Percentiles rank a stretch among this genome's conserved stretches.
Evolutionary conservation across 2,797 vertebrate genomes (phyloP).

Genomic region (Lycodopsis pacificus): DNA sequence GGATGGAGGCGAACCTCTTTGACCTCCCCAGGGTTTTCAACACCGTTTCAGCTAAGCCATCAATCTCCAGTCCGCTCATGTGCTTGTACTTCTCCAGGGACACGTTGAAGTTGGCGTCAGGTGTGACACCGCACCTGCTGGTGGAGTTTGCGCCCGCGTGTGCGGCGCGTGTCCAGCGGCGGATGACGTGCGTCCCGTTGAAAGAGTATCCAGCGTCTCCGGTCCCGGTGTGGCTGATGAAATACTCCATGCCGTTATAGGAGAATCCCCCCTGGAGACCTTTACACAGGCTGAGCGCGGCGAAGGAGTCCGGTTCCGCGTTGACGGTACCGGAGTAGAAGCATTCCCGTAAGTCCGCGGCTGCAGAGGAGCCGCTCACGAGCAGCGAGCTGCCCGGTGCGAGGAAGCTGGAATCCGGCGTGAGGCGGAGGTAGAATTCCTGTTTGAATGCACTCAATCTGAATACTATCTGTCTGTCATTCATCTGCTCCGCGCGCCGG

Average conservation of each 20-base stretch:
- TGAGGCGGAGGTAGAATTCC: slow-evolving; percentile 89
- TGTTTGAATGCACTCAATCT: slow-evolving; percentile 91
- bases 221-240: slow-evolving; percentile 84
- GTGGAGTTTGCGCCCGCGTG: slow-evolving; percentile 73
- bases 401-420: slow-evolving; percentile 90
- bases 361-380: slow-evolving; percentile 72
- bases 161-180: slow-evolving; percentile 78
- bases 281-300: slow-evolving; percentile 92
- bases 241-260: slow-evolving; percentile 89
- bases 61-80: slow-evolving; percentile 60
- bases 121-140: slow-evolving; percentile 90
- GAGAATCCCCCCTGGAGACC: slow-evolving; percentile 92
- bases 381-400: slow-evolving; percentile 80
- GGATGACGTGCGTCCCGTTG: slow-evolving; percentile 86
- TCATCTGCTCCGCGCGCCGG: slow-evolving; percentile 59
- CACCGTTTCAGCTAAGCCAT: slow-evolving; percentile 60
- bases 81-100: slow-evolving; percentile 88
- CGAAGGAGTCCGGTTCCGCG: slow-evolving; percentile 89
- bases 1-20: slow-evolving; percentile 92
- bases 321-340: slow-evolving; percentile 96
- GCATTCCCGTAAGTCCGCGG: slow-evolving; percentile 83
- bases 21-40: slow-evolving; percentile 82
- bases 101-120: slow-evolving; percentile 81
- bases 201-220: slow-evolving; percentile 61
- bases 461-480: slow-evolving; percentile 78